Base-by-base conservation (phyloP, 30 jellyfish, hydroid and myxozoan genomes). In the Turritopsis dohrnii region DNA sequence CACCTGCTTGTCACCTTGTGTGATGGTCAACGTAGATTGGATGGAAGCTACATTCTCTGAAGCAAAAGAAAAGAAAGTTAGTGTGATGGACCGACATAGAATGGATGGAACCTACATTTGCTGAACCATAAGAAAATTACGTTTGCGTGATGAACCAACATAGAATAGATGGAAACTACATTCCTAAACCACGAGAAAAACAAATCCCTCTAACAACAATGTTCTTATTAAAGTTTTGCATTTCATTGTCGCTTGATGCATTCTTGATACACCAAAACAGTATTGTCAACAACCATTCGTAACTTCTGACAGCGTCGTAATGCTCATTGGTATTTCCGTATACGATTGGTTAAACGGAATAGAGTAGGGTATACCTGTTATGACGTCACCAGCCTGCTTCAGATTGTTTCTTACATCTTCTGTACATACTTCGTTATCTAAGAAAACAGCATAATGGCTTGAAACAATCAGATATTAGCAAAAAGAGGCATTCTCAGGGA, bases 1-100 rank as follows among this genome's bases (percentile, higher is more conserved):
- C 85, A 82, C 54, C 18, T 82, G 20, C 20, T 82, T 80, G 8
- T 80, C 77, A 27, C 77, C 77, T 23, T 69, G 77, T 19, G 77
- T n/a, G 9, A 23, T 23, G 17, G 22, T 69, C 30, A 69, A 69
- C 77, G 9, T 23, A 69, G 77, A 69, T 9, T 9, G 31, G 77
- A 69, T 69, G 77, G 30, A 23, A 69, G 28, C 16, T n/a, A 69
- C 28, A 69, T 69, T 69, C 19, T 23, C 77, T 69, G 19, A 23
- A 69, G 23, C 0, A 19, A 69, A 9, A 66, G 19, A 1, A 69
- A 69, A 69, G 22, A n/a, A n/a, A n/a, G n/a, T n/a, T n/a, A n/a
- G n/a, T n/a, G n/a, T n/a, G n/a, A n/a, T n/a, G n/a, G n/a, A n/a
- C n/a, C n/a, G n/a, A n/a, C n/a, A n/a, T n/a, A n/a, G n/a, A n/a